Base-by-base conservation (phyloP, 1,140 invertebrate species). In the Drosophila oshimai region DNA sequence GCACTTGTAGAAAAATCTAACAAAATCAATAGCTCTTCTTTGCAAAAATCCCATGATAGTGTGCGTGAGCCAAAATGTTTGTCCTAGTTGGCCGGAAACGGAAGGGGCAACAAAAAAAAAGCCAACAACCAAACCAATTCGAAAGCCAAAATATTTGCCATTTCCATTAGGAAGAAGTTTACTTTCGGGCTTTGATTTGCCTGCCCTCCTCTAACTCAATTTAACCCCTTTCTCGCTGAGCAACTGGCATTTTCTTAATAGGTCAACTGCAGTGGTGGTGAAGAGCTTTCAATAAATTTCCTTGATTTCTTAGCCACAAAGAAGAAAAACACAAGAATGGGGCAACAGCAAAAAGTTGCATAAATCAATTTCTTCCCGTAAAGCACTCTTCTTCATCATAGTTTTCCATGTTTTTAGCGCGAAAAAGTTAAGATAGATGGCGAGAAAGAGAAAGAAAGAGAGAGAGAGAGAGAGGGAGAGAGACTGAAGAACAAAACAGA, bases 341-440 rank as follows among this genome's bases (percentile, higher is more conserved):
- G 44, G 22, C 31, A 44, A 42, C 45, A 36, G 24, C 49, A 42
- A 44, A 42, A 79, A 68, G 50, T 68, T 54, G 81, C 75, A 84
- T 84, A 86, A 86, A 84, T 84, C 80, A 86, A 86, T 79, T 84
- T 83, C 62, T 42, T 29, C 24, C 37, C 41, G 44, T 26, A 24
- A 15, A 22, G 20, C 22, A 22, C 12, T 39, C 46, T 18, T 9
- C 9, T 44, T 18, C 4, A 15, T 29, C 29, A 28, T 51, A 49
- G 17, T 70, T 20, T 39, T 34, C 24, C 74, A 36, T 68, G 47
- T 65, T 76, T 74, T 36, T 70, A 39, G 50, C 44, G 72, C 73
- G 65, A 57, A 68, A 72, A 78, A 55, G 9, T 26, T 12, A 24
- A 49, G 22, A 33, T 31, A 47, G 28, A 53, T 33, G 17, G 58